Evolutionary conservation across 2,113 vertebrate species (phyloP), one percentile per base, ranked within the genome.

Genomic region (Eptesicus fuscus): DNA sequence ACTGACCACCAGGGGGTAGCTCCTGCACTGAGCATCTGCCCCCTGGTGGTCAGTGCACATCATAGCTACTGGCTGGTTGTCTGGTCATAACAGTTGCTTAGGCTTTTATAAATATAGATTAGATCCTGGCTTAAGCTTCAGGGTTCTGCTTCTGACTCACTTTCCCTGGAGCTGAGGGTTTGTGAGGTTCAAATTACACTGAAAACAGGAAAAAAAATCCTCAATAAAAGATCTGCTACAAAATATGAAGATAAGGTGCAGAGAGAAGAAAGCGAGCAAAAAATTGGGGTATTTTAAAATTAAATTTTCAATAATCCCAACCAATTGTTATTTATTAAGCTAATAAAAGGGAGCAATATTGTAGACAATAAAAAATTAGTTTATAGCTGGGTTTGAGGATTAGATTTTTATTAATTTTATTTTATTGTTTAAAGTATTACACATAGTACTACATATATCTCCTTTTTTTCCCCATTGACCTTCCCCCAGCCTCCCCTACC

Each of bases 101-200:
- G 42, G 42, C 6, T 42, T 42, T 42, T 42, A 42, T 42, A 42
- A 7, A 42, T 42, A 42, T 42, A 42, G 42, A 73, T 28, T 13
- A 78, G 67, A 85, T 67, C 40, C 69, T 71, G 22, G 40, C 73
- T 86, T 47, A 95, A 83, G 61, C 73, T 92, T 77, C 73, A 37
- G 35, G 9, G 32, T 18, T 84, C 65, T 82, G 74, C 92, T 83
- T 95, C 86, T 93, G 74, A 96, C 77, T 96, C 82, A 94, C 59
- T 73, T 86, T 74, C 71, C 71, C 23, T 9, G n/a, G 30, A 86
- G 61, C 32, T 74, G 40, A 73, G 32, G 18, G 65, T 70, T 88
- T 86, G 14, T 70, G n/a, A 83, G 69, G 73, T 87, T 95, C 70
- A 87, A 61, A 80, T 93, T 35, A 71, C 32, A 94, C 23, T 47